A percentile compares a stretch with the other conserved stretches of the same genome.
These are phyloP conservation scores for Epistrophe eligans DNA, from an alignment of 2,888 invertebrate genomes.

Conservation along the genomic window DNA sequence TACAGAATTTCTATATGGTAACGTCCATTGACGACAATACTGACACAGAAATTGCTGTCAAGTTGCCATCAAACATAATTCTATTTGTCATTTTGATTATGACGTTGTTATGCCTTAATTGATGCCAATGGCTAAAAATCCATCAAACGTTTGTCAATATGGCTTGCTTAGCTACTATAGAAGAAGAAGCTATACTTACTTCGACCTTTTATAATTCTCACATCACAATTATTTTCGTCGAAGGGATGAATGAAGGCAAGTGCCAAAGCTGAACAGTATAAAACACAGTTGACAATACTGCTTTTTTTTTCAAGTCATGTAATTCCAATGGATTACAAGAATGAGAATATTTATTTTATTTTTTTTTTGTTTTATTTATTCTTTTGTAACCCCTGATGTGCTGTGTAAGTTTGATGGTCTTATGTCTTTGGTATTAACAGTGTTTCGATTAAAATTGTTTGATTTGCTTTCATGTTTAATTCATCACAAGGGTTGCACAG, in stretches of 20 bases:
- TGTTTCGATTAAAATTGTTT: slow-evolving; percentile 70
- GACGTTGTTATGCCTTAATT: slow-evolving; percentile 84
- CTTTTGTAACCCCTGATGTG: slow-evolving; percentile 23
- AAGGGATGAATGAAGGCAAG: not conserved
- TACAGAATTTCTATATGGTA: no score
- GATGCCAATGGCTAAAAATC: slow-evolving; percentile 78
- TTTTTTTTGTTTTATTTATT: slow-evolving; percentile 45
- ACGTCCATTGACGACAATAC: slow-evolving; percentile 14
- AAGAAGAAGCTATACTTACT: not conserved
- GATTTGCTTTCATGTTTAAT: slow-evolving; percentile 65
- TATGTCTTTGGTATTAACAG: slow-evolving; percentile 53
- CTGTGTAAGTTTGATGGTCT: not conserved
- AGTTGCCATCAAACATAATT: slow-evolving; percentile 82
- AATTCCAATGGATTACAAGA: slow-evolving; percentile 64
- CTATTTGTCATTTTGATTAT: slow-evolving; percentile 84
- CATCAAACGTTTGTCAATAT: slow-evolving; percentile 66
- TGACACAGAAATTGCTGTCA: slow-evolving; percentile 78
- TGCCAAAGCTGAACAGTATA: not conserved
- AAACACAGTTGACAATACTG: slow-evolving; percentile 52
- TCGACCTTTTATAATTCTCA: not conserved
- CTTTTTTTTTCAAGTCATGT: slow-evolving; percentile 34
- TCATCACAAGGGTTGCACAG: slow-evolving; percentile 36
- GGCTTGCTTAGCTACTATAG: not conserved
- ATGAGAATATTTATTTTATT: slow-evolving; percentile 51
- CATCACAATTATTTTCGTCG: not conserved